Evolutionary conservation across 2,113 vertebrate genomes (phyloP), one percentile per base, ranked within the genome.

Genomic region (Picathartes gymnocephalus): DNA sequence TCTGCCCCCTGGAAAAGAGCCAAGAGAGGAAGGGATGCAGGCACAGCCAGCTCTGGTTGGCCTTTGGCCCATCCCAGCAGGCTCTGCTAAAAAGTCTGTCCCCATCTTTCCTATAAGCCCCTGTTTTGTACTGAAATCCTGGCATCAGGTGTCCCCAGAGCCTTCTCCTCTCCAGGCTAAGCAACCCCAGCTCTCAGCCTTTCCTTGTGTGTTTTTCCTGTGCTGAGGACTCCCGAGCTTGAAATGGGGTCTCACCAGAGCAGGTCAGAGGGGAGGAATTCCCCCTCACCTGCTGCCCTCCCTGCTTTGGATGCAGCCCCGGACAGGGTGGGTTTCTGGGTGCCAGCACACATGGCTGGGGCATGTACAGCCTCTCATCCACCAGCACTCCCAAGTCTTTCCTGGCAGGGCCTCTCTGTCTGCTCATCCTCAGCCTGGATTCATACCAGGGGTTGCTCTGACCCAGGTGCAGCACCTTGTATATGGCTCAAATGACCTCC

Each of bases 1-100:
- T 87, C 96, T 56, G 98, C 99, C 31, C 99, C 99, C 99, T 99
- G 95, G 23, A 86, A 51, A 92, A 79, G 8, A 88, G 60, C n/a
- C 60, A 90, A 16, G 70, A n/a, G 62, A 42, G 69, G 60, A 71
- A 78, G 71, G 53, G 66, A 86, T 60, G 50, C 45, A 68, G 40
- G 27, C 35, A 70, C 2, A 1, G 13, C 37, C 61, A 68, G 83
- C 57, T 90, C 76, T 28, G 40, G 19, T 60, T 65, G 54, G 6
- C 33, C 42, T 12, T 33, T 31, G 25, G 47, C 30, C n/a, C 53
- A 15, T 15, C 19, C 22, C 57, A 58, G 48, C 30, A 47, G 30
- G 39, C 21, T 18, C 24, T 64, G 13, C 30, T 77, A 35, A 51
- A 13, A 81, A 10, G 13, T 71, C n/a, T 35, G 15, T 31, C 33